Evolutionary conservation across 2,797 vertebrate genomes (phyloP).

Genomic region (Lagorchestes hirsutus): DNA sequence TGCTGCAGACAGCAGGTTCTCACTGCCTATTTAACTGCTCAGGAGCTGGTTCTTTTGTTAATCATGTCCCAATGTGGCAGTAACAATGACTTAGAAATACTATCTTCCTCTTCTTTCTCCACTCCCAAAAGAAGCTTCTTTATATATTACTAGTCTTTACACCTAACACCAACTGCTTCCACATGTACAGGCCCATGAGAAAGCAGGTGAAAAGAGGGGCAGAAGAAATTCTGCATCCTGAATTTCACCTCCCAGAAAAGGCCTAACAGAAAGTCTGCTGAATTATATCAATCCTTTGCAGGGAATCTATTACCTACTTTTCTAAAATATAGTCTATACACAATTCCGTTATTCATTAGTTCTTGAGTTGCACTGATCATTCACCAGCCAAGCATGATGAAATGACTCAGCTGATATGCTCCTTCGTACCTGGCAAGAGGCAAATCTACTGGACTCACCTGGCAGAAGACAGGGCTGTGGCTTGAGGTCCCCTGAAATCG

Average conservation of each 20-base stretch:
- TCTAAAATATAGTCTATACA: background rate
- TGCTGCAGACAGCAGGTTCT: background rate
- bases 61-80: background rate
- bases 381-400: background rate
- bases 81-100: background rate
- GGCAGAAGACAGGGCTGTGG: slow-evolving; percentile 51
- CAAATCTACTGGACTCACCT: background rate
- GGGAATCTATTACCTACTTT: background rate
- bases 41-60: background rate
- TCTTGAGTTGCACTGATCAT: background rate
- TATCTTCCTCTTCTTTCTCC: background rate
- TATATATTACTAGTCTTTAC: background rate
- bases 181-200: background rate
- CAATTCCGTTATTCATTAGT: background rate
- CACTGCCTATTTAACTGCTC: slow-evolving; percentile 33
- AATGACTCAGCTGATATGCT: slow-evolving; percentile 47
- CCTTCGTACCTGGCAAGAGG: slow-evolving; percentile 35
- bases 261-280: background rate
- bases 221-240: background rate
- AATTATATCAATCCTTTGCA: background rate
- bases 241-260: background rate
- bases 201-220: background rate
- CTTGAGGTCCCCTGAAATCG: background rate
- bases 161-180: background rate
- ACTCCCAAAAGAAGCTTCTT: background rate